Base-by-base conservation (phyloP, 1,140 invertebrate genomes). In the Bombus pascuorum region DNA sequence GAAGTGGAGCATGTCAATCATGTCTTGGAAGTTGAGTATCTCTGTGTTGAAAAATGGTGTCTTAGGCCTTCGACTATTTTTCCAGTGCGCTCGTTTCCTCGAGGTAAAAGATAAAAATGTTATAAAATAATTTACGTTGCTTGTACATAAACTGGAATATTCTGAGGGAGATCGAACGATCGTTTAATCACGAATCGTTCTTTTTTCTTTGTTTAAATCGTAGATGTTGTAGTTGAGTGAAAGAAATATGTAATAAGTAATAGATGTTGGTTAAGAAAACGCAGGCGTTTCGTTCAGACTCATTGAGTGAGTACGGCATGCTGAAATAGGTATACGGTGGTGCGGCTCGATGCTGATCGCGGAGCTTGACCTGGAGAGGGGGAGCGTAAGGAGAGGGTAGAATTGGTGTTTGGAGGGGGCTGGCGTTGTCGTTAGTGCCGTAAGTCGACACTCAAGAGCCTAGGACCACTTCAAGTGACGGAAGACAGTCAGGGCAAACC, bases 331-430 rank as follows among this genome's bases (percentile, higher is more conserved):
- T 78, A 78, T 81, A 87, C 83, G 73, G n/a, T 13, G 72, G 87
- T 79, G 81, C 85, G 65, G 89, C 88, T 90, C 89, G 89, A 89
- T 90, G 88, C 88, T 90, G 89, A 90, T 90, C 88, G 86, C 88
- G 74, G 87, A 83, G 89, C 88, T 87, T 90, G 88, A 90, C 88
- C 88, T 66, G 75, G 65, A 65, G 84, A 71, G 62, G 74, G 47
- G 57, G 59, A 78, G 74, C 1, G 39, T 22, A 34, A 28, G 34
- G 37, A 76, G 57, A 74, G 77, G 81, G 85, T 78, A 77, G 78
- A 85, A 85, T 75, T 65, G 57, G 53, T 81, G 85, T 84, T 87
- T 39, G 81, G 81, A 79, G 78, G 74, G 78, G 70, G 78, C 59
- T 81, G 88, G 73, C 72, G 73, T 87, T 87, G 85, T 82, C 77